Percentiles rank a stretch among this genome's conserved stretches.
These are phyloP conservation scores for Trididemnum miniatum DNA, from an alignment of 23 tunicate genomes.

Conservation along the genomic window DNA sequence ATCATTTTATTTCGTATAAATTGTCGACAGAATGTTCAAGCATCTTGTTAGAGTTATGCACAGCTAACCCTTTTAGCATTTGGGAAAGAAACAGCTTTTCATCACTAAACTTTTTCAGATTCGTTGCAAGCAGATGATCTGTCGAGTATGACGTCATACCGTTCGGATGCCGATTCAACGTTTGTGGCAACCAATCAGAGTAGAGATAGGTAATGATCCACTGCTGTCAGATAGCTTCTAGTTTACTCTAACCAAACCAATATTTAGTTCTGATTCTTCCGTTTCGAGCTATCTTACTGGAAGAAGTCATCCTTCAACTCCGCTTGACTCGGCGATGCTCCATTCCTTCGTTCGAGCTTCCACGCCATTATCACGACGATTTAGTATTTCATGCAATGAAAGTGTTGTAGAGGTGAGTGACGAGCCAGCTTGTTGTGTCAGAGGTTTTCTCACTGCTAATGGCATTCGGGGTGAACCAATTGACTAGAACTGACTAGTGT, in stretches of 20 bases:
- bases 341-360: slow-evolving; percentile 65
- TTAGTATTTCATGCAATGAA: slow-evolving; percentile 46
- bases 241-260: neutral
- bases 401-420: too few relatives aligned
- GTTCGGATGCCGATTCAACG: slow-evolving; percentile 38
- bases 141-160: slow-evolving; percentile 1
- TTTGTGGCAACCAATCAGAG: slow-evolving; percentile 35
- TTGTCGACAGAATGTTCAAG: too few relatives aligned
- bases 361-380: slow-evolving; percentile 61
- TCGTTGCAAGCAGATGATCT: neutral
- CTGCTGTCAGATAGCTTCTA: neutral
- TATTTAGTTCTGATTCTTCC: slow-evolving; percentile 46
- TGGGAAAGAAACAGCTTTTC: too few relatives aligned
- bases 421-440: too few relatives aligned
- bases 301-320: slow-evolving; percentile 25
- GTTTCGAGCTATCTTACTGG: slow-evolving; percentile 44
- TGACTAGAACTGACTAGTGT: too few relatives aligned
- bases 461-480: too few relatives aligned
- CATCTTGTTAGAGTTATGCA: too few relatives aligned
- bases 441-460: too few relatives aligned
- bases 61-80: too few relatives aligned
- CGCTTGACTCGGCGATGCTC: slow-evolving; percentile 21
- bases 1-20: too few relatives aligned
- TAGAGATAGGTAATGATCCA: neutral
- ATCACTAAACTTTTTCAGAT: too few relatives aligned